Base-by-base conservation (phyloP, 92 coral and sea anemone species). In the Paramuricea clavata region DNA sequence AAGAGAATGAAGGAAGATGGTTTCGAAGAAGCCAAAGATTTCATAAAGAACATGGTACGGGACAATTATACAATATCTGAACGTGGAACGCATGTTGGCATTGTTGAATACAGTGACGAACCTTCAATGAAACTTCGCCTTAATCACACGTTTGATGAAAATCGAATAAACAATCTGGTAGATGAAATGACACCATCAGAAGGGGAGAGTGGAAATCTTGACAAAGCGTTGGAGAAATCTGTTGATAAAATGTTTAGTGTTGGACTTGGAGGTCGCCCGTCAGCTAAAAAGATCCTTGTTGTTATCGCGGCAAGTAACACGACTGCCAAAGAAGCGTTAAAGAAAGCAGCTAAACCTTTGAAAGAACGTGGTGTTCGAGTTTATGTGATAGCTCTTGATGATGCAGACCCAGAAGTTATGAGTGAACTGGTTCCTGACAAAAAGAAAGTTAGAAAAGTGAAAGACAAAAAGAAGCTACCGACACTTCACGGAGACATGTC, bases 271-370 rank as follows among this genome's bases (percentile, higher is more conserved):
- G 93, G 92, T 42, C 97, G 98, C 27, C 93, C 93, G 6, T 83
- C 81, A 33, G 97, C 98, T 3, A 93, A 92, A 69, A 95, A 94
- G 88, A 84, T 94, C 69, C 92, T 95, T 64, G 93, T 95, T 30
- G 90, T 95, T 50, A 75, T 95, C 12, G 92, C 87, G 22, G 94
- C 95, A 26, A 93, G 90, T 41, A 91, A 92, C 16, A 42, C 83
- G 5, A 61, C 70, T 61, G 72, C 33, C 1, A 86, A 76, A 71
- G 89, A 91, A 8, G 93, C 92, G 21, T 80, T 94, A 60, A 74
- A 90, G 52, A 90, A 88, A 33, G 93, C 62, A 30, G 93, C 88
- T 8, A 49, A 85, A 39, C 60, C 80, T 57, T 61, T 95, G 76
- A 91, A 91, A 50, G 81, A 83, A 11, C 86, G 84, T n/a, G 89